A percentile compares a stretch with the other conserved stretches of the same genome.
phyloP scores from a whole-genome alignment of 64 coral and sea anemone genomes.

The Trachythela sp. region DNA sequence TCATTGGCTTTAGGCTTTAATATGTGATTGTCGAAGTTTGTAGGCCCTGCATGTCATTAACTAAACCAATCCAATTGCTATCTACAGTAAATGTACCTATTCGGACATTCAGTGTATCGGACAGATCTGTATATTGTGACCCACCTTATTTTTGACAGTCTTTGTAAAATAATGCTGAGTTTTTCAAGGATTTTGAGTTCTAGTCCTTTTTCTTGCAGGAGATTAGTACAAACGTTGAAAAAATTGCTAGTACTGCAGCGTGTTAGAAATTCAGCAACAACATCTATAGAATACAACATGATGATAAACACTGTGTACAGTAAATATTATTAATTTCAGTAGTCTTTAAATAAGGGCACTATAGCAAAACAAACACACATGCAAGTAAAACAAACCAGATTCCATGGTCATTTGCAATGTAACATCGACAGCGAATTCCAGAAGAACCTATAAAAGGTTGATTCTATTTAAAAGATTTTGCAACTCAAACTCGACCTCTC shows the following conservation, averaged over 20 bases:
- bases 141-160: constrained; percentile 94
- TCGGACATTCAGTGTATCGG: no score
- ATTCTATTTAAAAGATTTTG: no score
- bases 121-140: neutral
- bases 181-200: constrained; percentile 80
- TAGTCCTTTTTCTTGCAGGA: constrained; percentile 75
- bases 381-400: constrained; percentile 65
- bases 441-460: constrained; percentile 54
- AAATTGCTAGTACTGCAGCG: constrained; percentile 75
- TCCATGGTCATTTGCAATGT: constrained; percentile 94
- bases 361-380: neutral
- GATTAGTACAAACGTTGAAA: constrained; percentile 65
- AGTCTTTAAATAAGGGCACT: no score
- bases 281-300: constrained; percentile 22
- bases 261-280: constrained; percentile 70
- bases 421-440: constrained; percentile 73
- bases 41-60: no score
- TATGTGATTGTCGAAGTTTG: no score
- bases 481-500: no score
- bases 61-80: no score
- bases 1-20: no score
- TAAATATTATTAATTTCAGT: no score
- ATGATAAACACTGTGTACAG: neutral
- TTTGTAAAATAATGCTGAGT: constrained; percentile 83
- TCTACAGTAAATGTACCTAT: no score